Percentiles rank a stretch among this genome's conserved stretches.
These are phyloP conservation scores for Apocrypta bakeri DNA, from an alignment of 1,140 invertebrate genomes.

Conservation along the genomic window DNA sequence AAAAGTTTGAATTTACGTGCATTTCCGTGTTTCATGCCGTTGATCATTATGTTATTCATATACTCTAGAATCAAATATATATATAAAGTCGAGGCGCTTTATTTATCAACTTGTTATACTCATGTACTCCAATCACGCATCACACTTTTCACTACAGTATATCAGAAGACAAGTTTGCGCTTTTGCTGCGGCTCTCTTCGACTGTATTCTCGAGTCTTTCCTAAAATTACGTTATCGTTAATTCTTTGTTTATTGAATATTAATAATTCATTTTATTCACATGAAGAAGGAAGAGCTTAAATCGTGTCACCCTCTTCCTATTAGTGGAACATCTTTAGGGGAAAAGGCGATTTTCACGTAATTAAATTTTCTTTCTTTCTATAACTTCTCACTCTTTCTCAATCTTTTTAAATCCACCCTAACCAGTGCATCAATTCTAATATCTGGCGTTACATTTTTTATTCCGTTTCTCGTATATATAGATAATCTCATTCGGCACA, in stretches of 20 bases:
- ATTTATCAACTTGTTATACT: conserved; percentile 6
- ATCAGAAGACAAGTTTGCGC: conserved; percentile 50
- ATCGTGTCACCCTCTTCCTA: conserved; percentile 36
- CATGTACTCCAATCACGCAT: conserved; percentile 3
- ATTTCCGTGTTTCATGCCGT: conserved; percentile 23
- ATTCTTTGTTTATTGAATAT: conserved; percentile 41
- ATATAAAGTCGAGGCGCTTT: conserved; percentile 18
- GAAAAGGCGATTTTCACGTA: conserved; percentile 51
- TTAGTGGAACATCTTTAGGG: conserved; percentile 49
- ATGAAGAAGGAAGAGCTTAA: conserved; percentile 50
- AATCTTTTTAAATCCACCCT: conserved; percentile 32
- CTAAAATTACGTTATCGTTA: conserved; percentile 35
- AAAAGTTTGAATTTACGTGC: neutral
- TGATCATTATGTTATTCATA: neutral
- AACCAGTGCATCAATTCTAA: neutral
- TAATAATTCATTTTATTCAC: conserved; percentile 51
- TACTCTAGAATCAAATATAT: conserved; percentile 15
- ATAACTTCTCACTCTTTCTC: conserved; percentile 39
- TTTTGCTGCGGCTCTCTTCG: conserved; percentile 46
- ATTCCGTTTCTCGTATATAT: conserved; percentile 47
- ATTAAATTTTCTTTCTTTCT: conserved; percentile 38
- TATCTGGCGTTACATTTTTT: conserved; percentile 37
- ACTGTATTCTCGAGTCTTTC: conserved; percentile 39
- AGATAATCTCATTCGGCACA: conserved; percentile 45
- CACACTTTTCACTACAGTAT: conserved; percentile 43